Evolutionary conservation across 2,888 invertebrate genomes (phyloP), one percentile per base, ranked within the genome.

Genomic region (Himalopsyche kuldschensis): DNA sequence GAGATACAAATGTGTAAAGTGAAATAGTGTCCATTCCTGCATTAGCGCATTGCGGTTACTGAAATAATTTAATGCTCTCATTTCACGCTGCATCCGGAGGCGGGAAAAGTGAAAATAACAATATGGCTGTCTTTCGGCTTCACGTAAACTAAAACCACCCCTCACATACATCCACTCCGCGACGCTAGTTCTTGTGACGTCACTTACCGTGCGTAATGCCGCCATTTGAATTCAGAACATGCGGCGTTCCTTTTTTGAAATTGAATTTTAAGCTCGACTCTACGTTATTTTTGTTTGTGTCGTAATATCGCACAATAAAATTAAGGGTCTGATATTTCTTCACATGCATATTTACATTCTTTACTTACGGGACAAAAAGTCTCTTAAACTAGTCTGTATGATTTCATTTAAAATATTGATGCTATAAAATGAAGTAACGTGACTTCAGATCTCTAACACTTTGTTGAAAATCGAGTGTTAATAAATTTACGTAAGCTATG

Each of bases 41-140:
- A 69, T 27, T 69, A 27, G 4, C 69, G 69, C n/a, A 76, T 17
- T 78, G 32, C 31, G 69, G 55, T 78, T n/a, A 35, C 63, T 48
- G 55, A 27, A 55, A 77, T 69, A 81, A 85, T 85, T 81, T 77
- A 79, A 69, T 27, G 41, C 75, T 79, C 55, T 79, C 83, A 80
- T 80, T 83, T 80, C 48, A 47, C 31, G 80, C 80, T 77, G 69
- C 78, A 83, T 48, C 27, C 76, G 48, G 41, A 41, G 41, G 31
- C 78, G 46, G 80, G 41, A 41, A 63, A 80, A 78, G 46, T 63
- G 27, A 80, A 79, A 75, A 82, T 78, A 24, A 46, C 69, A 75
- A 81, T 55, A 63, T 20, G 20, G 24, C 32, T 8, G 35, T 76
- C 76, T 32, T 76, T 32, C 31, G 8, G 32, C 17, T 32, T 69